Base-by-base conservation (phyloP, 2,888 invertebrate species). In the Cylloceria caligata region DNA sequence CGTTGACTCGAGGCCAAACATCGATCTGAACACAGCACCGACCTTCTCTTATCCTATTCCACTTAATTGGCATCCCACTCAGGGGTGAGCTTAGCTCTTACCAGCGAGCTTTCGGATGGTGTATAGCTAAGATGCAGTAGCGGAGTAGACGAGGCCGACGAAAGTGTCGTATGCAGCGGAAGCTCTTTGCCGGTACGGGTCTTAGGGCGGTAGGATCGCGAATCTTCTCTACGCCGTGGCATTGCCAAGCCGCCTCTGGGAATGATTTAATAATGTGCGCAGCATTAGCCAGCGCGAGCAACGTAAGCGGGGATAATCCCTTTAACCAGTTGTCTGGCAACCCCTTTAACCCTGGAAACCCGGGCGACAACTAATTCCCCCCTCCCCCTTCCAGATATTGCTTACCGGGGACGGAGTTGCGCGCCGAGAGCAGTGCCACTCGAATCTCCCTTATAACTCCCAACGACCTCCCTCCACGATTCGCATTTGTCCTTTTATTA, bases 321-420 rank as follows among this genome's bases (percentile, higher is more conserved):
- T 91, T 91, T 90, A 91, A 91, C 90, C 89, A 90, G 90, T 91
- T 90, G 91, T 91, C 91, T 91, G 86, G 89, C 88, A 90, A 90
- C 89, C 90, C 90, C 90, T 90, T 90, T 85, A 89, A 89, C 88
- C 89, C 88, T 86, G 84, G 85, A 87, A 87, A 89, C 88, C 87
- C 81, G 83, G 88, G 89, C 86, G 91, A 90, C 90, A 90, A 89
- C 90, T 90, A 91, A 91, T 91, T 90, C 84, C 88, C 85, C 30
- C 57, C 57, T 11, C 74, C 85, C 30, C 57, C 57, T 11, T 72
- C 85, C 84, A 88, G 90, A 90, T 90, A 91, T 89, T 89, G 86
- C 87, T 81, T 81, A 85, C 82, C 64, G 81, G 74, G 72, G 78
- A 76, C 21, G 74, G 62, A 49, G 60, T 16, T 52, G 64, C 52